Base-by-base conservation (phyloP, 2,113 vertebrate species). In the Oceanites oceanicus region DNA sequence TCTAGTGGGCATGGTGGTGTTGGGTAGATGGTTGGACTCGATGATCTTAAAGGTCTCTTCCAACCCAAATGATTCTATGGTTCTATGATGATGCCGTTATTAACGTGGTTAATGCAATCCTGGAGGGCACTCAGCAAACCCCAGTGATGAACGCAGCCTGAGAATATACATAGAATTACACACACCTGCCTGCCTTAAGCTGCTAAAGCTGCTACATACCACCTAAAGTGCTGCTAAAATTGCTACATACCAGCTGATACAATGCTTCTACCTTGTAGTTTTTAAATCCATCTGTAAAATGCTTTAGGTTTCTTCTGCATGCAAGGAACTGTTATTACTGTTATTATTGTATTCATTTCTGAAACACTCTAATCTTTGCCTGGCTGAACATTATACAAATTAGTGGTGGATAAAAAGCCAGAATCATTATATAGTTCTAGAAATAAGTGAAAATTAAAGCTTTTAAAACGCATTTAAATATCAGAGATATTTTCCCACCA, bases 41-140 rank as follows among this genome's bases (percentile, higher is more conserved):
- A n/a, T n/a, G n/a, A n/a, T n/a, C n/a, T n/a, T n/a, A n/a, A n/a
- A n/a, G n/a, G n/a, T n/a, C n/a, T n/a, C n/a, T n/a, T n/a, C n/a
- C n/a, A n/a, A n/a, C n/a, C n/a, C n/a, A n/a, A n/a, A n/a, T n/a
- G n/a, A n/a, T n/a, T n/a, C n/a, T n/a, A n/a, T n/a, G n/a, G n/a
- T n/a, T n/a, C n/a, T n/a, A n/a, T n/a, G n/a, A 36, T 2, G n/a
- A 25, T 11, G 19, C 45, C 2, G 0, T 19, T 36, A 22, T 8
- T 32, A 11, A 17, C 0, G 36, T 15, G 63, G n/a, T 22, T 30
- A 45, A 15, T 1, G 13, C 34, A 18, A 3, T 10, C 26, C 22
- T 3, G 19, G 52, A 19, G 26, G 53, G 38, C 42, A 16, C 19
- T 27, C 34, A 1, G 11, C 27, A 9, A 2, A 17, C 26, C 62